Base-by-base conservation (phyloP, 2,888 invertebrate species). In the Acanthacorydalis orientalis region DNA sequence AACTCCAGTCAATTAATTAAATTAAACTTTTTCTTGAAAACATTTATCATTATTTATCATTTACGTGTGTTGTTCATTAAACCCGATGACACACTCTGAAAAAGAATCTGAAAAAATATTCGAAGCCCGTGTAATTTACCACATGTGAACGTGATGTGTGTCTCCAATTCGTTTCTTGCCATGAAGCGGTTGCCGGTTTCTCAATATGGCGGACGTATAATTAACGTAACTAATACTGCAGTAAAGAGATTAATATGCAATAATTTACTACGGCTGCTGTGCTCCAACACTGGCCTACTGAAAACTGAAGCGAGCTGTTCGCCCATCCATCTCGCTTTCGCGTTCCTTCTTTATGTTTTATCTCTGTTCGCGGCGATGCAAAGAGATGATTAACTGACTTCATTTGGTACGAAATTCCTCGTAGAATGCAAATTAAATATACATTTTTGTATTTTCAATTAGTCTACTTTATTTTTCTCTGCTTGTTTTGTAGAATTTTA, bases 201-300 rank as follows among this genome's bases (percentile, higher is more conserved):
- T 48, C 50, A 50, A 50, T 50, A 50, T 50, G 50, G 50, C 50
- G 46, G 48, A 43, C 46, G 49, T 46, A 48, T 63, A 64, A 65
- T 66, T 65, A 66, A 65, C 63, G 64, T 64, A 64, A 64, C 65
- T 65, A 64, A 66, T 64, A 64, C 64, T 64, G 64, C 64, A 64
- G 64, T 62, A 57, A 59, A 60, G 63, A 65, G 65, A 65, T 65
- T 66, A 66, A 65, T 66, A 65, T 65, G 65, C 66, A 63, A 65
- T 66, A 65, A 65, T 65, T 65, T 65, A 65, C 64, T 59, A 63
- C 61, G 54, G 23, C 23, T 23, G 23, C 23, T 23, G 23, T 23
- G 23, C 23, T 23, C 23, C 23, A 23, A 23, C 23, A 23, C 6
- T 23, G 23, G 23, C 23, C 23, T 23, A 23, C 23, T 23, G 23